Evolutionary conservation across 2,888 invertebrate species (phyloP).

Genomic region (Branchipolynoe longqiensis): DNA sequence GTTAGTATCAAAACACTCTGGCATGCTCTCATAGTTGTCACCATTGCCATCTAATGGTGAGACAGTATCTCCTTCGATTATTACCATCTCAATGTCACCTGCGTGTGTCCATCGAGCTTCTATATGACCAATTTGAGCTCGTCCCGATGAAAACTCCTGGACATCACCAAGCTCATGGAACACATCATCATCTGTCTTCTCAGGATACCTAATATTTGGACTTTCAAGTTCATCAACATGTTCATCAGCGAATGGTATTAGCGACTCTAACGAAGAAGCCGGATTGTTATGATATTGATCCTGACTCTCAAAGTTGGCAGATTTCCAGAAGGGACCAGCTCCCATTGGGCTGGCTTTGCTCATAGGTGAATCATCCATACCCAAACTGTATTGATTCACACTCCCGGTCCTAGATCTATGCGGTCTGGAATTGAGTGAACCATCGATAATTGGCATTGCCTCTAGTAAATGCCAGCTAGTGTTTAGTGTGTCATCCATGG

Average conservation of each 20-base stretch:
- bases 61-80: background rate
- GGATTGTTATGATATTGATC: too few relatives aligned
- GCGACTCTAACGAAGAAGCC: too few relatives aligned
- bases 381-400: too few relatives aligned
- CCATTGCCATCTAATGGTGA: background rate
- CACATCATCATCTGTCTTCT: background rate
- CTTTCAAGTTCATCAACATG: background rate
- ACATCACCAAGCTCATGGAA: background rate
- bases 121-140: background rate
- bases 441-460: background rate
- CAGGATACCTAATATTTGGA: background rate
- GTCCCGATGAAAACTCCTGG: background rate
- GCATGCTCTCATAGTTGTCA: background rate
- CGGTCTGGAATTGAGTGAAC: background rate
- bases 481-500: background rate
- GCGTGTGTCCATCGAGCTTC: background rate
- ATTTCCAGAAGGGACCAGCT: too few relatives aligned
- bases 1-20: background rate
- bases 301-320: too few relatives aligned
- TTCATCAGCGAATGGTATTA: conserved; percentile 5
- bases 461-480: background rate
- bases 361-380: too few relatives aligned
- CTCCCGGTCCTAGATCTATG: background rate
- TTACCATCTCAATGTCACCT: background rate
- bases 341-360: too few relatives aligned